A percentile compares a stretch with the other conserved stretches of the same genome.
Evolutionary conservation across 2,797 vertebrate species (phyloP).

Genomic region (Ptychadena robeensis): DNA sequence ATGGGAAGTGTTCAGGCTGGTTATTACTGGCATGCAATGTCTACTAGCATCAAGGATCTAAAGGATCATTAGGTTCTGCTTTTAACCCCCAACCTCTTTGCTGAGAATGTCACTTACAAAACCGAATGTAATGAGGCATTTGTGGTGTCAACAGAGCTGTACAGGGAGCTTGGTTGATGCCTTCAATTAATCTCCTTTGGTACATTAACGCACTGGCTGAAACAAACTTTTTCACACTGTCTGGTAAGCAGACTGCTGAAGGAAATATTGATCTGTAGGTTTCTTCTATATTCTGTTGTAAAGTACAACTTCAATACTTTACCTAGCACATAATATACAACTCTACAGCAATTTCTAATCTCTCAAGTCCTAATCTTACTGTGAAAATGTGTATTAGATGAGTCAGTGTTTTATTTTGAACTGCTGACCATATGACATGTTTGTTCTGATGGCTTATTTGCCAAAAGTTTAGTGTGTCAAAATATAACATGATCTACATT

Average conservation of each 20-base stretch:
- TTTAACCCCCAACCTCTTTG: constrained; percentile 53
- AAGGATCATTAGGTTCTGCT: constrained; percentile 54
- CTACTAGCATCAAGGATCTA: constrained; percentile 32
- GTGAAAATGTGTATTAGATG: background rate
- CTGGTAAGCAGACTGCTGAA: constrained; percentile 29
- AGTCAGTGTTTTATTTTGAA: background rate
- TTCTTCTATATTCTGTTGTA: background rate
- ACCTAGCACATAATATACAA: background rate
- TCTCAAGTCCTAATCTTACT: background rate
- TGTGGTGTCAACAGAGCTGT: constrained; percentile 52
- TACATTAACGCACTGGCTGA: constrained; percentile 57
- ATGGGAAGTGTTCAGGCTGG: constrained; percentile 9
- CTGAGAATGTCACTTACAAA: constrained; percentile 54
- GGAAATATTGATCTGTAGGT: constrained; percentile 34
- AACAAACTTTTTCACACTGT: constrained; percentile 52
- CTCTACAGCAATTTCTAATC: background rate
- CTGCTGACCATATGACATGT: background rate
- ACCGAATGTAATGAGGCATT: constrained; percentile 51
- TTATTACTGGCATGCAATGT: constrained; percentile 26
- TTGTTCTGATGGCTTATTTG: too few relatives aligned
- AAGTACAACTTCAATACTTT: background rate
- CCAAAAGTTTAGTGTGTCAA: too few relatives aligned
- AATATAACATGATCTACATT: too few relatives aligned
- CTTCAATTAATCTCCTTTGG: constrained; percentile 60
- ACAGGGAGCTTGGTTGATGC: constrained; percentile 38